These are phyloP conservation scores for Gasterosteus aculeatus DNA, from an alignment of 2,113 vertebrate species.

Conservation along the genomic window DNA sequence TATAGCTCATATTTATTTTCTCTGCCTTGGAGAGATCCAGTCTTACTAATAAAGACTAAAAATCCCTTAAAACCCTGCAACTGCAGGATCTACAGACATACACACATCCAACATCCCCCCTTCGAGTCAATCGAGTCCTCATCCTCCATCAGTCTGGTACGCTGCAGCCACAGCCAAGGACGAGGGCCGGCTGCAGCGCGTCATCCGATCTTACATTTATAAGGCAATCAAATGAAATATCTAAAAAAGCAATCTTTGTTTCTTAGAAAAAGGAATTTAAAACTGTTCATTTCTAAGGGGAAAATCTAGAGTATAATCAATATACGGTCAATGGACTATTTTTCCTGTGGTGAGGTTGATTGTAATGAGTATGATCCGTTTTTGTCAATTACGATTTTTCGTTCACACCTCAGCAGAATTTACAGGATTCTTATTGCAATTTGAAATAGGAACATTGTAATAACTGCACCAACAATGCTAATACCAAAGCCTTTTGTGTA, in stretches of 20 bases:
- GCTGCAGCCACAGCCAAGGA: no score
- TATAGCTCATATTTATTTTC: no score
- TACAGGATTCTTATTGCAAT: not conserved
- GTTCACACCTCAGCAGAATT: not conserved
- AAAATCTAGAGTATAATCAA: conserved; percentile 17
- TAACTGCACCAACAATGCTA: not conserved
- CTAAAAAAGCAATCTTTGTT: not conserved
- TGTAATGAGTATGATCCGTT: conserved; percentile 6
- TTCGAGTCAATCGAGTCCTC: no score
- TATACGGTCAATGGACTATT: conserved; percentile 16
- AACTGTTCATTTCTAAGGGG: not conserved
- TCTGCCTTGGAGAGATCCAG: no score
- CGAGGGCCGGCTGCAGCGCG: no score
- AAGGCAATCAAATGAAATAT: not conserved
- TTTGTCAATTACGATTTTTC: conserved; percentile 10
- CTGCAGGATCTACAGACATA: no score
- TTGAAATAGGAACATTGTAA: not conserved
- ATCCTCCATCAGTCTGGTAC: no score
- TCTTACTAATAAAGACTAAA: no score
- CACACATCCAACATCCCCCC: no score
- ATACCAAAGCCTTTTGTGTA: not conserved
- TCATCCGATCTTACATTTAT: not conserved
- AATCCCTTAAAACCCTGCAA: no score
- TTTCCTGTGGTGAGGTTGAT: conserved; percentile 15
- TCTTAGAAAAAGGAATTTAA: not conserved